A percentile compares a stretch with the other conserved stretches of the same genome.
Evolutionary conservation across 2,113 vertebrate species (phyloP).

Genomic region (Pungitius pungitius): DNA sequence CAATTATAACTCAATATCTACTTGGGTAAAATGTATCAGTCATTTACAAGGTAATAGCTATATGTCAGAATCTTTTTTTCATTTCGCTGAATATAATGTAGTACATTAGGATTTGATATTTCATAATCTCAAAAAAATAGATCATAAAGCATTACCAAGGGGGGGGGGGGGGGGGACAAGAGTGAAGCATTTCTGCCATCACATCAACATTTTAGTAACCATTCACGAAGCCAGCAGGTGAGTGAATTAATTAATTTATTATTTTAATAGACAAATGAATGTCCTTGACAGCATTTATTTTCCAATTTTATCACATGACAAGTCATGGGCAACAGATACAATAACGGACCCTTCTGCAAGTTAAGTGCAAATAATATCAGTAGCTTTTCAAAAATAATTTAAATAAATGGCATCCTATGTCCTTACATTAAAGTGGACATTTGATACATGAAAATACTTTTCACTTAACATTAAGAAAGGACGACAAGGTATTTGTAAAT

Average conservation of each 20-base stretch:
- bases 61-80: background rate
- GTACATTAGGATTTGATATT: no score
- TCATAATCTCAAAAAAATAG: no score
- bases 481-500: background rate
- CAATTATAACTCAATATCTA: background rate
- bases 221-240: background rate
- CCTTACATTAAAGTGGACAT: background rate
- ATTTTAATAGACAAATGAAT: background rate
- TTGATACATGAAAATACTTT: slow-evolving; percentile 12
- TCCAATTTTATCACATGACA: slow-evolving; percentile 10
- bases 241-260: background rate
- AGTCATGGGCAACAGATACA: slow-evolving; percentile 8
- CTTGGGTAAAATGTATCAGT: no score
- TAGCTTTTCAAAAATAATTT: slow-evolving; percentile 22
- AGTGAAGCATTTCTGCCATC: no score
- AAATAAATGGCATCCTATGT: slow-evolving; percentile 7
- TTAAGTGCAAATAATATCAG: slow-evolving; percentile 31
- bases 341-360: background rate
- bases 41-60: background rate
- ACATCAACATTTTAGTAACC: background rate
- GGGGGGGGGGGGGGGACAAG: no score
- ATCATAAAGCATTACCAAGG: no score
- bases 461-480: slow-evolving; percentile 14
- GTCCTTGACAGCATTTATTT: slow-evolving; percentile 38
- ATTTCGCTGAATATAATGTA: no score